Base-by-base conservation (phyloP, 2,113 vertebrate genomes). In the Tragelaphus imberbis region DNA sequence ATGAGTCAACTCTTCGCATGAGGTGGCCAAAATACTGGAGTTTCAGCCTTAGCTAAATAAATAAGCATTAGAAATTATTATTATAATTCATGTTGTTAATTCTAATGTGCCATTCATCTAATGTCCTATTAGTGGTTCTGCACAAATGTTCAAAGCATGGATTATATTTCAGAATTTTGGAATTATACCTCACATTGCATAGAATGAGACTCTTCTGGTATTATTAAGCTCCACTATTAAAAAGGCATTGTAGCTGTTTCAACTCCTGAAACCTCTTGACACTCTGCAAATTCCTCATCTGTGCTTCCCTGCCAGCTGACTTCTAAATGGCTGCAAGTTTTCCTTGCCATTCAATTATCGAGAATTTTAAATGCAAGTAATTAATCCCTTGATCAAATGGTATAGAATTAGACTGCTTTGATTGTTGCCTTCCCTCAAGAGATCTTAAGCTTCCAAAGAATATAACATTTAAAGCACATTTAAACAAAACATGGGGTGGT, bases 331-430 rank as follows among this genome's bases (percentile, higher is more conserved):
- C 58, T 93, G 1, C 47, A 91, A 93, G 30, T 93, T 95, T 96
- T 87, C 84, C 61, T 93, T 93, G 79, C 96, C 87, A 91, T 65
- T 94, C 61, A 95, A 56, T 96, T 97, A 95, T 95, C 16, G 47
- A 84, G 25, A 96, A 77, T 88, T 96, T 97, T 92, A 97, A 95
- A 92, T 81, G 87, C 51, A 88, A 95, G 44, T 94, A 95, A 96
- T 96, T 90, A 96, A 90, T 98, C 71, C 90, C 55, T 89, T 85
- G 84, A 84, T 96, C 61, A 96, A 97, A 97, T 93, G 8, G 25
- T 80, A 94, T 90, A 95, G 96, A 96, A 96, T 93, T 90, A 94
- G 95, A 65, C 58, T 84, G 13, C 88, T 96, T 79, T 94, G 51
- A 97, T 84, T 59, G 16, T 44, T 94, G 16, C 7, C n/a, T 53